Conservation (phyloP, 1,140 invertebrate genomes). For the Drosophila sucinea region DNA sequence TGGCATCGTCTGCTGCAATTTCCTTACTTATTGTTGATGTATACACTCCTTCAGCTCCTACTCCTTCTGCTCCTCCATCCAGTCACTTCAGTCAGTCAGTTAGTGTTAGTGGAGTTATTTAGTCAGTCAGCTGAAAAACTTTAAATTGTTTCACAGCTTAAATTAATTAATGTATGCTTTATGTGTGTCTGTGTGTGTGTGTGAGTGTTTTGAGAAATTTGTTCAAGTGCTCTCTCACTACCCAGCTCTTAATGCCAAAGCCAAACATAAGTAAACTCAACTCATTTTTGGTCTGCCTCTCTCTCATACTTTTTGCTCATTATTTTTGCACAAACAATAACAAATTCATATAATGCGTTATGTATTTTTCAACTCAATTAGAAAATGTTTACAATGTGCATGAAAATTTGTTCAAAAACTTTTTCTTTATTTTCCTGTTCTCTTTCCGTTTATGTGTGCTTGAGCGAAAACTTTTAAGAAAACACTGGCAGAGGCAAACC, state of each 20-base stretch:
- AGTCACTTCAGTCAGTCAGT: conserved; percentile 26
- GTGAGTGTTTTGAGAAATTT: conserved; percentile 46
- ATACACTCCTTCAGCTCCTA: conserved; percentile 38
- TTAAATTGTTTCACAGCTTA: conserved; percentile 71
- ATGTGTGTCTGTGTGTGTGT: conserved; percentile 4
- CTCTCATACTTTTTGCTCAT: conserved; percentile 43
- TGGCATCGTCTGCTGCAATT: conserved; percentile 65
- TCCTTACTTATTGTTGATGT: conserved; percentile 70
- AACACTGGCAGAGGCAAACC: conserved; percentile 26
- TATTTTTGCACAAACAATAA: conserved; percentile 76
- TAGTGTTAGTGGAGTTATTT: conserved; percentile 1
- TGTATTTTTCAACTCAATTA: conserved; percentile 82
- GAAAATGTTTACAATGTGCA: conserved; percentile 78
- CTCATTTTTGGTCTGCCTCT: neutral
- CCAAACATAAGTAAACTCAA: conserved; percentile 48
- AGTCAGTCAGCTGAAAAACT: conserved; percentile 56
- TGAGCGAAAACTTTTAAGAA: conserved; percentile 52
- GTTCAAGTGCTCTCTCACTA: conserved; percentile 41
- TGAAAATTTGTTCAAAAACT: conserved; percentile 58
- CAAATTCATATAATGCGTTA: conserved; percentile 67
- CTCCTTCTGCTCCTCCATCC: neutral
- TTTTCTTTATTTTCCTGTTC: neutral
- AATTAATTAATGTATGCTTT: conserved; percentile 70
- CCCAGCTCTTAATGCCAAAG: conserved; percentile 60
- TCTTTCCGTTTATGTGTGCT: neutral